A percentile compares a stretch with the other conserved stretches of the same genome.
Evolutionary conservation across 2,888 invertebrate species (phyloP).

Genomic region (Poecilobothrus nobilitatus): DNA sequence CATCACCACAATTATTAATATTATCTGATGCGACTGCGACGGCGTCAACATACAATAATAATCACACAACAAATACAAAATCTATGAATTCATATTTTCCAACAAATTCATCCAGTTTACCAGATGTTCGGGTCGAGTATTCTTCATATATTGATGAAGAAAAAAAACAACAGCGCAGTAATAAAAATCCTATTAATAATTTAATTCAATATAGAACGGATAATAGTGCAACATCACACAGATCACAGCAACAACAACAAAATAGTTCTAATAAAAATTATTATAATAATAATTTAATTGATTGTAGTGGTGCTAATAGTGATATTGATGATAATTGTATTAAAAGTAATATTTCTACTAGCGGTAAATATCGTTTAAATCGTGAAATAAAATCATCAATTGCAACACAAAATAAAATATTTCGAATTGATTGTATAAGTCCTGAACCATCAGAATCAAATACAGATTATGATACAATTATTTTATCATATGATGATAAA

Average conservation of each 20-base stretch:
- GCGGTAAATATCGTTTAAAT: not conserved
- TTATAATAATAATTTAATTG: not conserved
- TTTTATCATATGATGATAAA: not conserved
- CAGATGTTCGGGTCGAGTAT: conserved; percentile 39
- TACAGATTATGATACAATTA: not conserved
- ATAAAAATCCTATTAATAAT: not conserved
- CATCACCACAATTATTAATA: conserved; percentile 10
- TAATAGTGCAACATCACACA: too few relatives aligned
- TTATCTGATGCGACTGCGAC: not conserved
- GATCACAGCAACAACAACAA: too few relatives aligned
- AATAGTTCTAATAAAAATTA: not conserved
- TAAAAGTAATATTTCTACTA: not conserved
- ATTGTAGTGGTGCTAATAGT: not conserved
- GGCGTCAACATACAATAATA: not conserved
- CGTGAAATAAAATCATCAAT: not conserved
- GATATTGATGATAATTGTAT: not conserved
- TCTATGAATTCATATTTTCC: conserved; percentile 20
- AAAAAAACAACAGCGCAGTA: conserved; percentile 4
- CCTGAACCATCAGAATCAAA: not conserved
- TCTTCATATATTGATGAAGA: conserved; percentile 12
- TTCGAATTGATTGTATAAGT: not conserved
- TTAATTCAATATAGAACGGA: not conserved
- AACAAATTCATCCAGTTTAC: conserved; percentile 34
- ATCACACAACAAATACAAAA: conserved; percentile 15
- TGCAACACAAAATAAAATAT: not conserved